phyloP scores from a whole-genome alignment of 1,140 invertebrate species.

The Stegodyphus dumicola region DNA sequence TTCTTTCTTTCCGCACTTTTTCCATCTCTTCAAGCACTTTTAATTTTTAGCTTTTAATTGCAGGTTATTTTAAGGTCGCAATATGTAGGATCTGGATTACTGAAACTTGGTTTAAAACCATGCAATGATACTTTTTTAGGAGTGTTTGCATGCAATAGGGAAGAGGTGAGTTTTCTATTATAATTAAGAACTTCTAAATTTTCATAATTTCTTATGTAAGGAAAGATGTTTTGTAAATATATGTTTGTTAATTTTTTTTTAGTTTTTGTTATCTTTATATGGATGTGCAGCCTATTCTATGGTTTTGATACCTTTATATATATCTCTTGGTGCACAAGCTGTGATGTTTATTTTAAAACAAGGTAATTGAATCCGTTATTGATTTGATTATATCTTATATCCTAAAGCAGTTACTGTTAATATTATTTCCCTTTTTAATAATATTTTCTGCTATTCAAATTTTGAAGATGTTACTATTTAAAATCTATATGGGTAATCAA shows the following conservation, averaged over 20 bases:
- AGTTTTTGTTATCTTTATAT: slow-evolving; percentile 91
- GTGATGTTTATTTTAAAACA: slow-evolving; percentile 96
- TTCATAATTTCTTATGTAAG: neutral
- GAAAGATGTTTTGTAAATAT: neutral
- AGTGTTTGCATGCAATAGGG: slow-evolving; percentile 94
- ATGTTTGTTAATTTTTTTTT: neutral
- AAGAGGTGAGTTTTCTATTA: slow-evolving; percentile 72
- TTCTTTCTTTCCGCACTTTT: too few species aligned
- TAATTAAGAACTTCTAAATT: too few species aligned
- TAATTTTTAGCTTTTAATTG: neutral
- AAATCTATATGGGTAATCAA: too few species aligned
- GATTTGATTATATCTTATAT: too few species aligned
- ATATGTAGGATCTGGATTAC: slow-evolving; percentile 90
- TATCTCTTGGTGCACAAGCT: slow-evolving; percentile 93
- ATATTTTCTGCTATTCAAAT: too few species aligned
- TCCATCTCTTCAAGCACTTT: too few species aligned
- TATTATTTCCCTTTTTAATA: too few species aligned
- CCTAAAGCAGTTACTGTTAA: too few species aligned
- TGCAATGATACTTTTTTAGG: slow-evolving; percentile 83
- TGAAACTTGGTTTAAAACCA: slow-evolving; percentile 78
- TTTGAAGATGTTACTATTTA: too few species aligned
- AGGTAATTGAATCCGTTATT: slow-evolving; percentile 71
- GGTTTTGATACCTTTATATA: slow-evolving; percentile 96
- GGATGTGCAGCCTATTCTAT: slow-evolving; percentile 93
- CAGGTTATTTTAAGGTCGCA: slow-evolving; percentile 79